These are phyloP conservation scores for Malurus leucopterus DNA, from an alignment of 2,797 vertebrate genomes.

Conservation along the genomic window DNA sequence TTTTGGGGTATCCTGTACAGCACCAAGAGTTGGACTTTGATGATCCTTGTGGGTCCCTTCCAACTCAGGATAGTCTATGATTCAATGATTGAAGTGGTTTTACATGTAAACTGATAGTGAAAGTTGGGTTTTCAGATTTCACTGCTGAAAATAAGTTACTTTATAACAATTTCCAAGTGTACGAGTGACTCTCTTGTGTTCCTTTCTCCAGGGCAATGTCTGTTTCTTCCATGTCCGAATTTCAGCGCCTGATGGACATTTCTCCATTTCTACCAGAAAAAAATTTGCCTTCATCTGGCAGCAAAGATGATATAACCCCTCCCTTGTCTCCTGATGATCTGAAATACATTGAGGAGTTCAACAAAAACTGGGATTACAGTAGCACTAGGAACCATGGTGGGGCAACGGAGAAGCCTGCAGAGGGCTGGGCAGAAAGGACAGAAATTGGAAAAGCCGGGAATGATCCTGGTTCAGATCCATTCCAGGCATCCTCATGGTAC, in stretches of 20 bases:
- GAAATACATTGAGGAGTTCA: constrained; percentile 97
- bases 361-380: constrained; percentile 88
- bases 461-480: constrained; percentile 69
- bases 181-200: background rate
- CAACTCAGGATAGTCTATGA: background rate
- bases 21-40: background rate
- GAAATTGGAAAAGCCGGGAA: constrained; percentile 69
- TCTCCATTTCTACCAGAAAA: constrained; percentile 97
- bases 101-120: background rate
- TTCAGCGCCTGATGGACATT: constrained; percentile 95
- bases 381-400: constrained; percentile 46
- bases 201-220: constrained; percentile 86
- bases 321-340: constrained; percentile 96
- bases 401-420: constrained; percentile 64
- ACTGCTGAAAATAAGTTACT: background rate
- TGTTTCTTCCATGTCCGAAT: constrained; percentile 98
- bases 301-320: constrained; percentile 86
- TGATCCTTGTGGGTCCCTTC: background rate
- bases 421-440: constrained; percentile 73
- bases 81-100: background rate
- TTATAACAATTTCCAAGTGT: background rate
- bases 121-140: background rate
- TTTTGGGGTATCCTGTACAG: background rate
- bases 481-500: constrained; percentile 88
- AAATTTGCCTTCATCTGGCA: constrained; percentile 71